Evolutionary conservation across 64 coral and sea anemone species (phyloP).

Genomic region (Exaiptasia diaphana): DNA sequence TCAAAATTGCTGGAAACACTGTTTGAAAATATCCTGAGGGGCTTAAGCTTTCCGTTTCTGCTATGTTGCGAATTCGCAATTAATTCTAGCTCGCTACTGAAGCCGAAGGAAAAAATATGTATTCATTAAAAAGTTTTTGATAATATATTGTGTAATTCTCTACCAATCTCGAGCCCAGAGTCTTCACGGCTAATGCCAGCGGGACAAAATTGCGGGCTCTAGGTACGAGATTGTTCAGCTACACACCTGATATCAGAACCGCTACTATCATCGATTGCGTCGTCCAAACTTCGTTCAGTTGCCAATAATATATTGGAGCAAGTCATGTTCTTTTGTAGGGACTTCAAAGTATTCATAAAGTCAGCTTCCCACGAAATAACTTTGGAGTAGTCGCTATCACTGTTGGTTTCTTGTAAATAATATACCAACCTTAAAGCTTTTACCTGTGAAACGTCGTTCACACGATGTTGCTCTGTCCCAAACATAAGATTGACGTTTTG

Average conservation of each 20-base stretch:
- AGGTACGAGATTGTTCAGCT: too few species aligned
- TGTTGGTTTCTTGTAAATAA: constrained; percentile 41
- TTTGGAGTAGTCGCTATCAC: constrained; percentile 24
- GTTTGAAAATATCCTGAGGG: too few species aligned
- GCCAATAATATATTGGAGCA: constrained; percentile 30
- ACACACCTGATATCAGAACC: constrained; percentile 52
- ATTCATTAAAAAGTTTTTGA: too few species aligned
- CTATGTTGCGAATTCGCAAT: too few species aligned
- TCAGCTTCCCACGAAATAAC: constrained; percentile 56
- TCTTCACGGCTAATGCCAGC: too few species aligned
- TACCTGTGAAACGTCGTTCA: background rate
- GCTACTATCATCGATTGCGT: constrained; percentile 57
- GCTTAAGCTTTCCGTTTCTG: too few species aligned
- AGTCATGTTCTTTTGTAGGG: constrained; percentile 32
- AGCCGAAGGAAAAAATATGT: too few species aligned
- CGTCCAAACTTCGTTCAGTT: constrained; percentile 78
- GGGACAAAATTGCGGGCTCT: too few species aligned
- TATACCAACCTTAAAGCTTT: constrained; percentile 37
- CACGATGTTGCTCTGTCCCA: constrained; percentile 11
- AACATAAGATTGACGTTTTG: constrained; percentile 62
- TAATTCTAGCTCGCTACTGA: too few species aligned
- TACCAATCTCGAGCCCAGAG: too few species aligned
- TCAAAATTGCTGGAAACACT: too few species aligned
- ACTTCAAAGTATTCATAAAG: constrained; percentile 39
- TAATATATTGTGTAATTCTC: too few species aligned